Evolutionary conservation across 2,113 vertebrate species (phyloP), one percentile per base, ranked within the genome.

Genomic region (Isichthys henryi): DNA sequence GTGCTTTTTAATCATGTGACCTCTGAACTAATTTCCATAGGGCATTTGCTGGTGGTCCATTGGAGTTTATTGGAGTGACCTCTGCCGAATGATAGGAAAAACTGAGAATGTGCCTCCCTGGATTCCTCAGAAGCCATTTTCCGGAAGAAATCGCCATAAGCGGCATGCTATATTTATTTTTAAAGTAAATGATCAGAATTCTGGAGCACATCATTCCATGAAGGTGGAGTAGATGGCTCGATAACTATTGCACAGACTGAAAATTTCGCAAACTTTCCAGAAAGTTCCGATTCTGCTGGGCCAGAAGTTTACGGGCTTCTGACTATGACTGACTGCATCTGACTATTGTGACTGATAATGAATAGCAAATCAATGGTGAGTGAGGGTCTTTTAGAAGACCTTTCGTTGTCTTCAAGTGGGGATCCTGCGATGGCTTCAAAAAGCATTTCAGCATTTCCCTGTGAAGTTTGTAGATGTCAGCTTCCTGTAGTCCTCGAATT

Each of bases 141-240:
- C 45, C 66, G 27, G 48, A 77, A 77, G 23, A 13, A 77, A 80
- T 80, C n/a, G 10, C 31, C n/a, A 50, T 50, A 77, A 48, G 58
- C 0, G 15, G 15, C 27, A 19, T n/a, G 0, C 23, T n/a, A 77
- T 49, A 80, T 80, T 27, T 3, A 80, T 80, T 43, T 77, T 35
- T 77, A n/a, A 31, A 15, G 15, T 46, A 70, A 46, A 46, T 7
- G 6, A 23, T 48, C n/a, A 23, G 17, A 85, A 35, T 50, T 45
- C 13, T 88, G 66, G 46, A 46, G 35, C 15, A 27, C 27, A 1
- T 58, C 27, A 48, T 17, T 85, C 88, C 35, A 82, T 27, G 89
- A 91, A 91, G 90, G 58, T 86, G 49, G 86, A 92, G 58, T 91
- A 93, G 92, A 92, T 91, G 87, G 90, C n/a, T 5, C 91, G 89